Evolutionary conservation across 2,113 vertebrate species (phyloP), one percentile per base, ranked within the genome.

Genomic region (Poecile atricapillus): DNA sequence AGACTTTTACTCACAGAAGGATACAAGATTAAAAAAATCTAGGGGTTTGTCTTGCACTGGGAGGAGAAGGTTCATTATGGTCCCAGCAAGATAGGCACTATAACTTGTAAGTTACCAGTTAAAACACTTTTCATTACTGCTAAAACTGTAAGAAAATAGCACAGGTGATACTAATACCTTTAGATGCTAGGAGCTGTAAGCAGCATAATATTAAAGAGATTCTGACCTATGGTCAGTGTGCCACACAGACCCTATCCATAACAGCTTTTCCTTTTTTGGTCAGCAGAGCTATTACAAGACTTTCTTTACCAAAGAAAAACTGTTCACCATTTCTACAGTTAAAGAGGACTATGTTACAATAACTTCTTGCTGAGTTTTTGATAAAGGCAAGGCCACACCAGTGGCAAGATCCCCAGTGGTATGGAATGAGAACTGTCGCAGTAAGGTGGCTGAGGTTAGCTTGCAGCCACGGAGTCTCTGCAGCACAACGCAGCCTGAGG

Each of bases 201-300:
- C 19, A 79, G 11, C 1, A 0, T 18, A 50, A 69, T 10, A 19
- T 56, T 4, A 5, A 55, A 44, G 9, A 56, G 10, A 35, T 10
- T 39, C 12, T 3, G 2, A 33, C 3, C 4, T 5, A 23, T 4
- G 3, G 52, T 41, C 30, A 52, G 25, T 12, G 4, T 47, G n/a
- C 13, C 16, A 10, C 30, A 30, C 4, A 27, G 19, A 37, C 6
- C 5, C 25, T 23, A 10, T n/a, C 24, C 16, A 11, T 46, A 31
- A 13, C 14, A 53, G 11, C 24, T 47, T 64, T 62, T 62, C 19
- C 4, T 15, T 15, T 59, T 68, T 27, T 8, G 2, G 30, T 27
- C 31, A 37, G 16, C 44, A 1, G 5, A 43, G 15, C 1, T 47
- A 27, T 24, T 69, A 3, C 5, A 79, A 47, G 7, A 20, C 9